Evolutionary conservation across 1,140 invertebrate genomes (phyloP), one percentile per base, ranked within the genome.

Genomic region (Drosophila triauraria): DNA sequence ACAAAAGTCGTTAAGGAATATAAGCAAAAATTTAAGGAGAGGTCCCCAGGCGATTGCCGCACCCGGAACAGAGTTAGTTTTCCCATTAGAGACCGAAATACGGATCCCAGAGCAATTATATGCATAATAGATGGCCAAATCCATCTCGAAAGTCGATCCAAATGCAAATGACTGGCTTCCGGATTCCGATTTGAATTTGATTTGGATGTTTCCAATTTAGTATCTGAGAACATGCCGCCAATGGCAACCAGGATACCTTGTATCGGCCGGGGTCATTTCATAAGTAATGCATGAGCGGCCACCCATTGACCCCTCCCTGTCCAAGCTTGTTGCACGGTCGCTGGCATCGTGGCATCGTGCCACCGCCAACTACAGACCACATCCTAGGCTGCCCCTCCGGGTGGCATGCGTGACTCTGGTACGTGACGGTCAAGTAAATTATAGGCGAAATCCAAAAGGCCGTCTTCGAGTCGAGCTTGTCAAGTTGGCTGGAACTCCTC

Each of bases 371-470:
- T 44, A 30, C 46, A 32, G 10, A 5, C 42, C 13, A 38, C 46
- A 50, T 25, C 44, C 30, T 27, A 35, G 3, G 9, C 13, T 15
- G 12, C 17, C 43, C 13, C 35, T 2, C 20, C 32, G 25, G 51
- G 50, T 13, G 74, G 67, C 83, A 78, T 82, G 83, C 83, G 84
- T 84, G 84, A 78, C 80, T 77, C 58, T 56, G 69, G 58, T 80
- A 88, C 84, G 84, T 88, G 84, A 76, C 71, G 85, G 63, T 83
- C 85, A 84, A 78, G 69, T 90, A 90, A 88, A 84, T 90, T 88
- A 88, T 88, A 78, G 84, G 64, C 64, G 42, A 87, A 80, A 87
- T 62, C 40, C 54, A 38, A 68, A 85, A 72, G 67, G 63, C 63
- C 69, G 50, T 76, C 59, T 65, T 70, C 56, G 56, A 61, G 61